Percentiles rank a stretch among this genome's conserved stretches.
phyloP scores from a whole-genome alignment of 1,140 invertebrate genomes.

The Drosophila trapezifrons region DNA sequence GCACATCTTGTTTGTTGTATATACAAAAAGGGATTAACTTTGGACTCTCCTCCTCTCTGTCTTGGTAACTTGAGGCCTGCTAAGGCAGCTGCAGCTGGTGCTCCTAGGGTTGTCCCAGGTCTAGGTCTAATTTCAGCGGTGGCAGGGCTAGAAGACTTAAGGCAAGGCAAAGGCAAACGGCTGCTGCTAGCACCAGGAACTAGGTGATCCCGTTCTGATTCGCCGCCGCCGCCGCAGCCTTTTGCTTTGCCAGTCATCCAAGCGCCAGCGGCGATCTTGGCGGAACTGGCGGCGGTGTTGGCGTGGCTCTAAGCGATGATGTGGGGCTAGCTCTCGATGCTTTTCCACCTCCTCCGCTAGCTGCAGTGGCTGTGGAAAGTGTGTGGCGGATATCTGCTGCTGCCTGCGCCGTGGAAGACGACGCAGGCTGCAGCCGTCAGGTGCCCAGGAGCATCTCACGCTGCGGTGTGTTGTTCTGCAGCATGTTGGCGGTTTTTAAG shows the following conservation, averaged over 20 bases:
- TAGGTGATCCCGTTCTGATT: constrained; percentile 34
- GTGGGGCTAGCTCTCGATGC: constrained; percentile 25
- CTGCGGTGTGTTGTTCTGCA: constrained; percentile 78
- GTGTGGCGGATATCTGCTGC: constrained; percentile 43
- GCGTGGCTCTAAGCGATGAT: constrained; percentile 48
- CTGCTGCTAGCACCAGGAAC: constrained; percentile 30
- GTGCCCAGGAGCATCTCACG: constrained; percentile 73
- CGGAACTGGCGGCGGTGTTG: constrained; percentile 71
- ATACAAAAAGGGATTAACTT: constrained; percentile 21
- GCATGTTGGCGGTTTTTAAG: constrained; percentile 78
- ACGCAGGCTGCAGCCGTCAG: constrained; percentile 72
- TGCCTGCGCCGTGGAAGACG: constrained; percentile 34
- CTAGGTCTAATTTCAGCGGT: constrained; percentile 21
- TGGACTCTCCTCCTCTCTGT: background rate
- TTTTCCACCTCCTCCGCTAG: constrained; percentile 10
- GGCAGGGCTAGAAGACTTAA: constrained; percentile 54
- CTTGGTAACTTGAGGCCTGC: constrained; percentile 1
- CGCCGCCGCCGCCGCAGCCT: constrained; percentile 23
- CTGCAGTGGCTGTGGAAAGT: constrained; percentile 15
- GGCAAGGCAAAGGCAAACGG: constrained; percentile 42
- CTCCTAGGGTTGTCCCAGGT: constrained; percentile 20
- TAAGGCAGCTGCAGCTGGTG: constrained; percentile 7
- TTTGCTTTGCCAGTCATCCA: constrained; percentile 64
- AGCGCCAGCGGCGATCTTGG: constrained; percentile 68
- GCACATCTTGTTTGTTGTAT: constrained; percentile 52